These are phyloP conservation scores for Erebia aethiops DNA, from an alignment of 2,888 invertebrate genomes.

Conservation along the genomic window DNA sequence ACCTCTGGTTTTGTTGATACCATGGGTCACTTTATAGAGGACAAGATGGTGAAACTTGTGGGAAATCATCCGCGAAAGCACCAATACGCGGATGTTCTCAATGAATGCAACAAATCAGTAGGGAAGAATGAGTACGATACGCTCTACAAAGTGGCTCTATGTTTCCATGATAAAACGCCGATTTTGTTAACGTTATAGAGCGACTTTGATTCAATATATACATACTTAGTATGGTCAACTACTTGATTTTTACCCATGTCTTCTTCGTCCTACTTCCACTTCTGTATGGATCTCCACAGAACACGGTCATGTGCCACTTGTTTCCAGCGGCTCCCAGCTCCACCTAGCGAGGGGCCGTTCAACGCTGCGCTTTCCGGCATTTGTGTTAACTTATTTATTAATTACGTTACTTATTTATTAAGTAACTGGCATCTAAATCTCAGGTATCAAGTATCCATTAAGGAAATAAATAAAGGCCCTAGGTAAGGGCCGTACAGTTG, in stretches of 20 bases:
- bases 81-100: conserved; percentile 46
- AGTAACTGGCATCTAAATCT: no score
- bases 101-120: conserved; percentile 52
- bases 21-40: conserved; percentile 55
- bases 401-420: no score
- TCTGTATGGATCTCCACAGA: no score
- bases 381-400: no score
- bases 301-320: no score
- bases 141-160: conserved; percentile 39
- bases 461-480: no score
- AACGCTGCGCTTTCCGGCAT: no score
- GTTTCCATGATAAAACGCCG: conserved; percentile 35
- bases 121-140: conserved; percentile 52
- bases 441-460: no score
- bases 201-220: neutral
- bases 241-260: neutral
- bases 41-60: conserved; percentile 51
- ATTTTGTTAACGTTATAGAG: conserved; percentile 31
- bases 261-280: no score
- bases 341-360: no score
- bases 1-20: conserved; percentile 49
- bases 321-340: no score
- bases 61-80: conserved; percentile 48
- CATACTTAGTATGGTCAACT: neutral
- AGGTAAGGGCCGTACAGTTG: no score